These are phyloP conservation scores for Cyanoliseus patagonus DNA, from an alignment of 2,113 vertebrate genomes.

Conservation along the genomic window DNA sequence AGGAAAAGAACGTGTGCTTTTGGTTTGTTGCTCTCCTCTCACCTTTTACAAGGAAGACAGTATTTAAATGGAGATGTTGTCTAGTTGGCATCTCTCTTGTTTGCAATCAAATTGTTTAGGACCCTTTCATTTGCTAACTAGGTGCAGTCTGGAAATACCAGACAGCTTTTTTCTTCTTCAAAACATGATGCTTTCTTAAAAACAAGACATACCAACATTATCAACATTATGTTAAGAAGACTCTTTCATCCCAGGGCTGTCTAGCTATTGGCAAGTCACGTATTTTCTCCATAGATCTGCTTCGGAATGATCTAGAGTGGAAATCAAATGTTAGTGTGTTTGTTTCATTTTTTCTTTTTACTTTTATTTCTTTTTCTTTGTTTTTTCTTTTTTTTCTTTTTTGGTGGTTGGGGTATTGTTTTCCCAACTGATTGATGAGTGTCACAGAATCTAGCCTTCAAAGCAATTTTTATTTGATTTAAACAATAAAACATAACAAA, in stretches of 20 bases:
- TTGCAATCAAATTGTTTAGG: not conserved
- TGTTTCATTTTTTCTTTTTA: rapidly evolving
- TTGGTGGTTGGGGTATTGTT: not conserved
- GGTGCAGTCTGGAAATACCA: not conserved
- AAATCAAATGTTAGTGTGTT: not conserved
- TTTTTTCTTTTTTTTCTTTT: too few species aligned
- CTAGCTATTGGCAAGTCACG: not conserved
- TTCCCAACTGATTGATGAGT: not conserved
- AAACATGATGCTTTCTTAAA: not conserved
- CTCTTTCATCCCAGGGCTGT: not conserved
- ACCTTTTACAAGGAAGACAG: not conserved
- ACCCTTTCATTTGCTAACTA: not conserved
- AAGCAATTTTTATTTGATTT: not conserved
- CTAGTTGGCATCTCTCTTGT: not conserved
- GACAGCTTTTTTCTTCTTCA: not conserved
- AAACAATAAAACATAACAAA: not conserved
- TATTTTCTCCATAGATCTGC: not conserved
- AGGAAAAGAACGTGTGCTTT: not conserved
- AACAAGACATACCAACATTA: not conserved
- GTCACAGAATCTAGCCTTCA: not conserved
- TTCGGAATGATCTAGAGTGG: not conserved
- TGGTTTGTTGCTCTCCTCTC: not conserved
- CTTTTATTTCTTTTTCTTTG: rapidly evolving
- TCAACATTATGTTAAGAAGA: not conserved
- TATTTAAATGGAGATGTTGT: not conserved